phyloP scores from a whole-genome alignment of 2,797 vertebrate species.

The Lagodon rhomboides region DNA sequence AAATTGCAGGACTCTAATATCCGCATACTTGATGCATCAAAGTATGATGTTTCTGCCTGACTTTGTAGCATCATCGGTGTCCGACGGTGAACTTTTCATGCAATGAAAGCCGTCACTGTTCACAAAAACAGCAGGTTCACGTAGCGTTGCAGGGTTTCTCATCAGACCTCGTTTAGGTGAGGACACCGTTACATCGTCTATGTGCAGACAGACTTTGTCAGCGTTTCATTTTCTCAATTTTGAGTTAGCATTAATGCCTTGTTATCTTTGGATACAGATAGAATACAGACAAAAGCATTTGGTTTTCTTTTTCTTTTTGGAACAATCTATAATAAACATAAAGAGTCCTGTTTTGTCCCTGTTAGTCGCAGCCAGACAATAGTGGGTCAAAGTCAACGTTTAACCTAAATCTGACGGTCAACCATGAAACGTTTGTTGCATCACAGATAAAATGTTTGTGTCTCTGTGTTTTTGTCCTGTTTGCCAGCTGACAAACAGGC shows the following conservation, averaged over 20 bases:
- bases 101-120: background rate
- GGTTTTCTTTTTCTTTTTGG: background rate
- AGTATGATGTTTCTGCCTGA: no score
- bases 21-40: no score
- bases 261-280: background rate
- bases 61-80: no score
- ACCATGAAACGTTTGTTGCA: slow-evolving; percentile 62
- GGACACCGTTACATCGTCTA: background rate
- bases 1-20: background rate
- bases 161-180: background rate
- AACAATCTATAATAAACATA: background rate
- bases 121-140: background rate
- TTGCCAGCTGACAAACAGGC: slow-evolving; percentile 39
- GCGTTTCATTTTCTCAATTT: background rate
- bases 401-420: background rate
- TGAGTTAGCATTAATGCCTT: background rate
- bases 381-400: background rate
- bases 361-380: background rate
- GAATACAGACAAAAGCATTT: background rate
- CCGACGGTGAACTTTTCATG: background rate
- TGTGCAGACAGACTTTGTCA: background rate
- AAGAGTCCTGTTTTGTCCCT: background rate
- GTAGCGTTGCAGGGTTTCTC: background rate
- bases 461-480: slow-evolving; percentile 32
- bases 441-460: slow-evolving; percentile 72